phyloP scores from a whole-genome alignment of 1,140 invertebrate species.

The Littorina saxatilis region DNA sequence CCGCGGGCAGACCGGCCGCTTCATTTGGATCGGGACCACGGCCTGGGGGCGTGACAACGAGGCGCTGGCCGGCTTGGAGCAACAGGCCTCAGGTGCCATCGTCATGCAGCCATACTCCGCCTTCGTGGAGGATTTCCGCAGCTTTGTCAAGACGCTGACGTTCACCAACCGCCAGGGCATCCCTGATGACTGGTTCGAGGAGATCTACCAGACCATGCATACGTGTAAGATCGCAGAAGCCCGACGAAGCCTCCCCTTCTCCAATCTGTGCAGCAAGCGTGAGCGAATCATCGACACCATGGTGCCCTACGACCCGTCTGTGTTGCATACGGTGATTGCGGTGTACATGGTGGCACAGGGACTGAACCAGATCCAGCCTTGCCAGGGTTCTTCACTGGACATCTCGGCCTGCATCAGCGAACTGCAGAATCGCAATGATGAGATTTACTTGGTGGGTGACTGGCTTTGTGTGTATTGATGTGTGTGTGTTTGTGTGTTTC shows the following conservation, averaged over 20 bases:
- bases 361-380: constrained; percentile 69
- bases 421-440: constrained; percentile 50
- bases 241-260: constrained; percentile 34
- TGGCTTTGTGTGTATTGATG: neutral
- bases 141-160: constrained; percentile 65
- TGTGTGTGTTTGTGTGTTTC: constrained; percentile 6
- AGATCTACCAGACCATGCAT: constrained; percentile 87
- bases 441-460: constrained; percentile 66
- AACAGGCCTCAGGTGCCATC: constrained; percentile 85
- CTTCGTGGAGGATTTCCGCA: constrained; percentile 76
- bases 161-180: constrained; percentile 67
- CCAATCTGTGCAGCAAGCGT: constrained; percentile 61
- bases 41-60: constrained; percentile 81
- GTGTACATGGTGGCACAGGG: constrained; percentile 75
- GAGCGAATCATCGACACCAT: constrained; percentile 65
- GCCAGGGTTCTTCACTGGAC: constrained; percentile 51
- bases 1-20: constrained; percentile 74
- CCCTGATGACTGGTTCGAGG: constrained; percentile 84
- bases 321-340: constrained; percentile 75
- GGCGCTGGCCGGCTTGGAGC: constrained; percentile 79
- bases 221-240: constrained; percentile 53
- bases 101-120: constrained; percentile 82
- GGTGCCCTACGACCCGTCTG: constrained; percentile 69
- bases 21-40: constrained; percentile 87
- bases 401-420: constrained; percentile 63